Base-by-base conservation (phyloP, 2,113 vertebrate genomes). In the Gorsachius goisagi region DNA sequence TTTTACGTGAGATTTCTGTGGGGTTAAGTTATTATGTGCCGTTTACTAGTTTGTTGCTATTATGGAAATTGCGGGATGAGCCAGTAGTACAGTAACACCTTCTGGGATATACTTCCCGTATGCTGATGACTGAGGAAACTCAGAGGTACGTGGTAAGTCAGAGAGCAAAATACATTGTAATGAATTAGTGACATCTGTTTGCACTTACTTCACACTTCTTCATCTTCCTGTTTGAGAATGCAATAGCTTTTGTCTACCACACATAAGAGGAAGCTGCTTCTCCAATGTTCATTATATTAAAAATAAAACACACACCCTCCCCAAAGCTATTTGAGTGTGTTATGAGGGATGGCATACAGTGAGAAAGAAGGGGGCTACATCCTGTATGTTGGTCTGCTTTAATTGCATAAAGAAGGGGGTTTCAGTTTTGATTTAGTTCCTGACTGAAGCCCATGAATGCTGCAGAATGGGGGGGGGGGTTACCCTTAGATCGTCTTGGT, bases 141-240 rank as follows among this genome's bases (percentile, higher is more conserved):
- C 22, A 63, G 60, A 66, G 28, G 16, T 86, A 58, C 2, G 3
- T 82, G 78, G 32, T 81, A 91, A 92, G 44, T 71, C 32, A 41
- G 75, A 94, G 49, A 78, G n/a, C 47, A 85, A 89, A 83, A 74
- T 62, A 41, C 4, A 2, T 64, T 66, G 18, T 69, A 50, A 66
- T 62, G 67, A 76, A 71, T 80, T 37, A 82, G 21, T 60, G 73
- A 79, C 81, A 79, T 91, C 76, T 97, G 64, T 95, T 95, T 92
- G 59, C 55, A 62, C 64, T 67, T 64, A 85, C 12, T 76, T 79
- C 78, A 62, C 58, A 62, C 58, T 74, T 74, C 60, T 11, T 93
- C 27, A 66, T 84, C n/a, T 88, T 85, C 63, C 73, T 83, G 32
- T 55, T 89, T 64, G 68, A 80, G 47, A 80, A 28, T 62, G 58